Percentiles rank a stretch among this genome's conserved stretches.
Conservation (phyloP, 2,888 invertebrate species). For the Plebejus argus region DNA sequence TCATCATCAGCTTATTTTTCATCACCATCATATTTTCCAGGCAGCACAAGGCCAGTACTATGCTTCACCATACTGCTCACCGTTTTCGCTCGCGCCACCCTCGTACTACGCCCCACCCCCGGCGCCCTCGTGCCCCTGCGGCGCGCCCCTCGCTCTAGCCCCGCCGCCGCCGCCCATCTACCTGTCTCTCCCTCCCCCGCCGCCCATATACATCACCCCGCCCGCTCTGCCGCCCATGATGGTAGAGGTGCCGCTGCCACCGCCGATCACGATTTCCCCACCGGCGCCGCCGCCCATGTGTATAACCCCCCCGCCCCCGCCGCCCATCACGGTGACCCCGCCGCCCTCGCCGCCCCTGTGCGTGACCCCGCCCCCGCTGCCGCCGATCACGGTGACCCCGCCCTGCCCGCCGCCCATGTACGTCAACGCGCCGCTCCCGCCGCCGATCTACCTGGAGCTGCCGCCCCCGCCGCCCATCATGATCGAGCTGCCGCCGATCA, state of each 20-base stretch:
- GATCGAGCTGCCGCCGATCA: slow-evolving; percentile 56
- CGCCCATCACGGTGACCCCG: slow-evolving; percentile 62
- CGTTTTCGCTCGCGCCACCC: slow-evolving; percentile 43
- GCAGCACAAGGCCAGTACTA: slow-evolving; percentile 61
- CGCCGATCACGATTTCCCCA: slow-evolving; percentile 53
- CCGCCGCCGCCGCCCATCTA: slow-evolving; percentile 59
- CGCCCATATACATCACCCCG: slow-evolving; percentile 59
- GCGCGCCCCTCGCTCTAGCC: slow-evolving; percentile 44
- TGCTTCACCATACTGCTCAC: slow-evolving; percentile 45
- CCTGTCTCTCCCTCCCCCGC: slow-evolving; percentile 60
- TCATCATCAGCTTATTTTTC: too few relatives aligned
- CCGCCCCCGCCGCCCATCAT: slow-evolving; percentile 49
- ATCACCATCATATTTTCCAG: slow-evolving; percentile 48
- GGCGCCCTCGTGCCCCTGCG: slow-evolving; percentile 41
- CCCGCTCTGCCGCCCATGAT: slow-evolving; percentile 62
- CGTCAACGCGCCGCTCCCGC: slow-evolving; percentile 58
- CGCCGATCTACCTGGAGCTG: slow-evolving; percentile 48
- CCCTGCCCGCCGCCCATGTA: slow-evolving; percentile 62
- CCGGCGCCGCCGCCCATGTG: slow-evolving; percentile 64
- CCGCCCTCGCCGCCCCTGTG: slow-evolving; percentile 61
- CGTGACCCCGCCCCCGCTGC: slow-evolving; percentile 52
- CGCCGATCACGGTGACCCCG: slow-evolving; percentile 52
- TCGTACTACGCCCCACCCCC: slow-evolving; percentile 33
- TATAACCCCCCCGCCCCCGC: slow-evolving; percentile 60
- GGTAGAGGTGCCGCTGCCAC: slow-evolving; percentile 58